Evolutionary conservation across 2,797 vertebrate genomes (phyloP), one percentile per base, ranked within the genome.

Genomic region (Smutsia gigantea): DNA sequence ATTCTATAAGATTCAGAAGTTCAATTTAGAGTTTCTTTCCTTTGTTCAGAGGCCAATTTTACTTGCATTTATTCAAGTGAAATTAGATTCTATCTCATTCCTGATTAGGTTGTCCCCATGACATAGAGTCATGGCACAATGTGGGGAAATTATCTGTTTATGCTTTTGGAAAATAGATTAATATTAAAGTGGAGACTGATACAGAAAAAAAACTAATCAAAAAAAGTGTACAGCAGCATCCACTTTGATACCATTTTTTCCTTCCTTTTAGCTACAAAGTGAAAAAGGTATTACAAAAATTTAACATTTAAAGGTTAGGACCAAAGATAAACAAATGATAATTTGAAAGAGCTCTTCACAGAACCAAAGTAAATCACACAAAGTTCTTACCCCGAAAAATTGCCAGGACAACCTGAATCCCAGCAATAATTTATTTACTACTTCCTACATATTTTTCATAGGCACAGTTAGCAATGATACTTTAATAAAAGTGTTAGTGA

Each of bases 91-190:
- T 84, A 53, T 25, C 55, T 97, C 93, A 96, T 97, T 97, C 94
- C 68, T 97, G 97, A 97, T 98, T 93, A 98, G 49, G 15, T 66
- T 97, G 93, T 98, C 92, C 71, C 88, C n/a, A 88, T 93, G 96
- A 61, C 93, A 82, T 61, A 93, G 87, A 91, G 1, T 23, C 49
- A 29, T 81, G 79, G 90, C 79, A 75, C 94, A 97, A 61, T 64
- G 96, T 97, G 93, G 74, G 88, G 18, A 0, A 31, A 17, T 94
- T 85, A 87, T 49, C 2, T 69, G 12, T 42, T 96, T 97, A 87
- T 95, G 93, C 96, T 97, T 97, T 83, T 55, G 95, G 95, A 95
- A 98, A 96, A 93, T 79, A 61, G 66, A 87, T 84, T 97, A 94
- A 96, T 96, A 97, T 95, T 0, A 13, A 85, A 53, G 69, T 71